Base-by-base conservation (phyloP, 2,113 vertebrate genomes). In the Ornithorhynchus anatinus region DNA sequence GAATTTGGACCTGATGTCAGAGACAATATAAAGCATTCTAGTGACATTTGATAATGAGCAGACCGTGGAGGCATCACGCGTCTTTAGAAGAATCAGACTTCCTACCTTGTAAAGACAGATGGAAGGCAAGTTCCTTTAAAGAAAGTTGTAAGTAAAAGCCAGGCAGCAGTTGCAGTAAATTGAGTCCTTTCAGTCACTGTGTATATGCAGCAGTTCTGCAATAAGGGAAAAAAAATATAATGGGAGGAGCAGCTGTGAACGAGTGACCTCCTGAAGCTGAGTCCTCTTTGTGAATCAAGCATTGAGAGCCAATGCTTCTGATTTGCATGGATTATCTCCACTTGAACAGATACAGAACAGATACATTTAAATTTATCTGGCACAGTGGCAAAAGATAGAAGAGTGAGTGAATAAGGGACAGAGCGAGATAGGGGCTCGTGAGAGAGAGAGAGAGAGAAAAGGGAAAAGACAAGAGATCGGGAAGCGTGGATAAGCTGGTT, bases 261-360 rank as follows among this genome's bases (percentile, higher is more conserved):
- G 89, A 92, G 92, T 95, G 94, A 94, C 93, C 95, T 95, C 95
- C 95, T 93, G 93, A 94, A 94, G 93, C 94, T 89, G 91, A 92
- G 93, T 90, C 94, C 93, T 94, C 95, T 94, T 95, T 95, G 94
- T 96, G 95, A 96, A 95, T 95, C 93, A 89, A 92, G 94, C 94
- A 93, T 89, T 88, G 92, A 90, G 90, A 94, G 90, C 92, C 91
- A 91, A 89, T 90, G 94, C 91, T 91, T 89, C 94, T 92, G 94
- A 96, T 99, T 97, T 98, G 95, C 96, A 96, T 97, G 94, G 96
- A 97, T 98, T 98, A 96, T 95, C 95, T 95, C 93, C 95, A 94
- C 94, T 94, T 95, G 91, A 96, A 93, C 94, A 96, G 95, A 96
- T 94, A 95, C 92, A 93, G 91, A 94, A 93, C 94, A 95, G 95